A percentile compares a stretch with the other conserved stretches of the same genome.
Evolutionary conservation across 2,888 invertebrate species (phyloP).

Genomic region (Trachelus stipa): DNA sequence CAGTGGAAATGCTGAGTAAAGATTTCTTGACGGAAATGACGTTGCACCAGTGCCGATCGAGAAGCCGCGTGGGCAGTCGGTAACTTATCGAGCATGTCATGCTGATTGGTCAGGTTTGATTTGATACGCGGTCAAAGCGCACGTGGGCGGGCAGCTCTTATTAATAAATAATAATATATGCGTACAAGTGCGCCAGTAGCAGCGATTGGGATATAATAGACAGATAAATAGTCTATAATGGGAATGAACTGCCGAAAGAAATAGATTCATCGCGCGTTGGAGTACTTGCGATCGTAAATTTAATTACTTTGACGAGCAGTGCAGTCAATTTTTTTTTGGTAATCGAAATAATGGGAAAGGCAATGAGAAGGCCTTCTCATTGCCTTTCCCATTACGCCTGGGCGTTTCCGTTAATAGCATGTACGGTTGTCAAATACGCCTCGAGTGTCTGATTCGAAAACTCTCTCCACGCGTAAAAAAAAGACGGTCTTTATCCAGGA

Average conservation of each 20-base stretch:
- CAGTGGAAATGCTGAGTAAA: neutral
- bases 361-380: neutral
- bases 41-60: constrained; percentile 20
- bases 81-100: constrained; percentile 20
- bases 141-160: constrained; percentile 30
- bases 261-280: neutral
- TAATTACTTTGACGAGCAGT: neutral
- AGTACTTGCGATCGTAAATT: too few relatives aligned
- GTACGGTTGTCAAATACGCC: neutral
- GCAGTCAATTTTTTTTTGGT: neutral
- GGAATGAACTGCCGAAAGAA: neutral
- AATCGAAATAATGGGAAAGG: neutral
- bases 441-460: neutral
- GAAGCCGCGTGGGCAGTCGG: constrained; percentile 38
- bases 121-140: constrained; percentile 27
- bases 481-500: neutral
- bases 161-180: constrained; percentile 29
- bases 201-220: neutral
- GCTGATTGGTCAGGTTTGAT: constrained; percentile 27
- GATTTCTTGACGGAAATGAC: neutral
- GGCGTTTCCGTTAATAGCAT: neutral
- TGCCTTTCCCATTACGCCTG: too few relatives aligned
- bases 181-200: neutral
- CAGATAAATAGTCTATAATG: neutral
- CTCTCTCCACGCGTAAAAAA: neutral